phyloP scores from a whole-genome alignment of 2,113 vertebrate species.

The Petroica traversi region DNA sequence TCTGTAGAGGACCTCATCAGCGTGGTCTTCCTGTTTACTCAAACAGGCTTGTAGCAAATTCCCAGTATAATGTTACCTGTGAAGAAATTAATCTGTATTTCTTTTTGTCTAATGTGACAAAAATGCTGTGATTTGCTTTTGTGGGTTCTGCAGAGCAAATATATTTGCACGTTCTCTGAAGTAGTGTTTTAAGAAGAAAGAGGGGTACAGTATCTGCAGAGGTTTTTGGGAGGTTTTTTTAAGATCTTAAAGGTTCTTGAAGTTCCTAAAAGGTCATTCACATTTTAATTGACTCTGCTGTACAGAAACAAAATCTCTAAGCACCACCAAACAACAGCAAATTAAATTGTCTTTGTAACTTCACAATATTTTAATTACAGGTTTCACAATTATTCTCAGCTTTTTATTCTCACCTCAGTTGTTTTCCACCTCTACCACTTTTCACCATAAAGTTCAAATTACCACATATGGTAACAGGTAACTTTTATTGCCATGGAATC shows the following conservation, averaged over 20 bases:
- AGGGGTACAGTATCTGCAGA: not conserved
- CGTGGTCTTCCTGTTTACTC: not conserved
- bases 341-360: not conserved
- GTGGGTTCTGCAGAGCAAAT: not conserved
- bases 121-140: not conserved
- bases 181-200: not conserved
- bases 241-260: not conserved
- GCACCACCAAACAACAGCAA: not conserved
- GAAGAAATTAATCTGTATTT: not conserved
- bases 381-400: not conserved
- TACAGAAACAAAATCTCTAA: not conserved
- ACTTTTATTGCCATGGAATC: not conserved
- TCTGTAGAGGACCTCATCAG: not conserved
- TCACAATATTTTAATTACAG: not conserved
- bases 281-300: not conserved
- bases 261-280: not conserved
- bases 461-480: constrained; percentile 2
- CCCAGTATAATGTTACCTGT: too few species aligned
- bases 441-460: not conserved
- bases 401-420: not conserved
- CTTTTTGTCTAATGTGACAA: not conserved
- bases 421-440: not conserved
- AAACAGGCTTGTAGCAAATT: not conserved
- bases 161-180: not conserved
- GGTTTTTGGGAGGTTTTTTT: not conserved